phyloP scores from a whole-genome alignment of 2,113 vertebrate species.

The Atlantisia rogersi region DNA sequence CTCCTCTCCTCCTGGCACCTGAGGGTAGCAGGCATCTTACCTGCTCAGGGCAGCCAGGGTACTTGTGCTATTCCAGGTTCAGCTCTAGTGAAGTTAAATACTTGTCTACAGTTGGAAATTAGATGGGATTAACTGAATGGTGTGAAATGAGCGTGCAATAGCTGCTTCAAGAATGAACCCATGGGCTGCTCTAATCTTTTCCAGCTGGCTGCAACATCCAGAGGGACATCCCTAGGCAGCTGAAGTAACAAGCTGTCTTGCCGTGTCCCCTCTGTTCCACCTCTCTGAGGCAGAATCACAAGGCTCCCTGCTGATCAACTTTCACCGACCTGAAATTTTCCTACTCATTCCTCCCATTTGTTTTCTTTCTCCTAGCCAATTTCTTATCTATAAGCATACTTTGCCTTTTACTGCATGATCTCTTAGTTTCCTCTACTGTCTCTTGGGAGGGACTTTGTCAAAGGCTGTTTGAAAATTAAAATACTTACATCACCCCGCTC shows the following conservation, averaged over 20 bases:
- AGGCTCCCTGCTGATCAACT: neutral
- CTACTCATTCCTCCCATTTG: neutral
- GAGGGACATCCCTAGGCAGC: neutral
- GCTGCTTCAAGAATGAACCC: neutral
- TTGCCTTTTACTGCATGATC: neutral
- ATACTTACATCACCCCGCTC: neutral
- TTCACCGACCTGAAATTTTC: neutral
- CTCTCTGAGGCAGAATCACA: neutral
- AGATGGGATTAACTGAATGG: neutral
- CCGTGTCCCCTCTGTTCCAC: neutral
- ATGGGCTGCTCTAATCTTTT: neutral
- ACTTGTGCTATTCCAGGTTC: neutral
- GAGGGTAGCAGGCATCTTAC: neutral
- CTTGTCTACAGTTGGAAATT: neutral
- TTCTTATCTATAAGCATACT: neutral
- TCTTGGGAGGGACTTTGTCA: constrained; percentile 8
- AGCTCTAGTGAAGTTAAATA: neutral
- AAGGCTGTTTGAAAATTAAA: constrained; percentile 16
- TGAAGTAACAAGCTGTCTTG: neutral
- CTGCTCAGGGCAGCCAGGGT: neutral
- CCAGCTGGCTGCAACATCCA: neutral
- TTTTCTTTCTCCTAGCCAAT: neutral
- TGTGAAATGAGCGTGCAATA: neutral
- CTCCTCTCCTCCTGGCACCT: neutral
- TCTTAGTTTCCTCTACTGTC: neutral